Evolutionary conservation across 2,888 invertebrate species (phyloP), one percentile per base, ranked within the genome.

Genomic region (Agriotes lineatus): DNA sequence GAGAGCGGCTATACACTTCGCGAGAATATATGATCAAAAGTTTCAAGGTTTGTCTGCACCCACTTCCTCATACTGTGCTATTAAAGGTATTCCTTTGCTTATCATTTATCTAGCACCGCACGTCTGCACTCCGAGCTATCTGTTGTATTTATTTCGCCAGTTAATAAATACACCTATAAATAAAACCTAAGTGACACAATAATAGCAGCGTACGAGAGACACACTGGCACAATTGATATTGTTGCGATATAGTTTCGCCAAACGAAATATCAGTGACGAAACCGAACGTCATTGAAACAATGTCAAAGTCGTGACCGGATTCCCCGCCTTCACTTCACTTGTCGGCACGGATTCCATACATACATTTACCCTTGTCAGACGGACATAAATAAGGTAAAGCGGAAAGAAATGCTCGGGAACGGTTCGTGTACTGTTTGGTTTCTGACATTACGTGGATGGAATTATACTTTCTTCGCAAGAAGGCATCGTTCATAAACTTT

Each of bases 261-360:
- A 70, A 72, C 61, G 63, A 67, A 72, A 72, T 70, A 69, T 67
- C 64, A 67, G 67, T 75, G 73, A 74, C 74, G 75, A 75, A 75
- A 74, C 64, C 52, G 72, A 72, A 71, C 74, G 75, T 75, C 74
- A 76, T 76, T 75, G 76, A 73, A 76, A 76, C 74, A 75, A 74
- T 74, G 75, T 73, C 73, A 73, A n/a, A 73, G 73, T 77, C 75
- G 75, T 75, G 75, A 75, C 77, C 71, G 63, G 72, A 72, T 75
- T 73, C 71, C 58, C 72, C 72, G 74, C 75, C 73, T 76, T 74
- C 72, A 74, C 75, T 75, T 73, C 72, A 72, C 74, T 76, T 74
- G 75, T 75, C 71, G 67, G 72, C 73, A 70, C 71, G 70, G 75
- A 73, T 74, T 73, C 72, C 71, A 71, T 66, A 50, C 48, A 45